A percentile compares a stretch with the other conserved stretches of the same genome.
phyloP scores from a whole-genome alignment of 2,113 vertebrate species.

The Cranoglanis bouderius region DNA sequence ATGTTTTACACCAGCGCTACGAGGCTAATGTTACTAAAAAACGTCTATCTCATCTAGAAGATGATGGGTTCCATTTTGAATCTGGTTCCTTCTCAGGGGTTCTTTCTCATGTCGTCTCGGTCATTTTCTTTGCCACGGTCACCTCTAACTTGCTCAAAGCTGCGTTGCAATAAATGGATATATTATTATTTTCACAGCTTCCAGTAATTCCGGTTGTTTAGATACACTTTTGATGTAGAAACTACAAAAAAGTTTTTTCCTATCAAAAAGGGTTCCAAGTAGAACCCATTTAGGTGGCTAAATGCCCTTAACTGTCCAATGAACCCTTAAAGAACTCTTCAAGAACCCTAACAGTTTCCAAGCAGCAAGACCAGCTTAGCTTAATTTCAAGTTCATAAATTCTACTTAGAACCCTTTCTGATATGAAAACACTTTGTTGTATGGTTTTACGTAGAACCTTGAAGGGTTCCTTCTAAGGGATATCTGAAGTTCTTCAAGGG shows the following conservation, averaged over 20 bases:
- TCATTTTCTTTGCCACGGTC: background rate
- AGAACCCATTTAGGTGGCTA: background rate
- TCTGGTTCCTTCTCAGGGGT: background rate
- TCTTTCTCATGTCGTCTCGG: background rate
- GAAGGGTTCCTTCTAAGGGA: background rate
- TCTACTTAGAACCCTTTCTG: background rate
- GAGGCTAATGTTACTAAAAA: background rate
- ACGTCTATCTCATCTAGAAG: background rate
- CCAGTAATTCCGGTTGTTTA: background rate
- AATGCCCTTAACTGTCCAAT: background rate
- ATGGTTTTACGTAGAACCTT: background rate
- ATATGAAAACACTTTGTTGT: background rate
- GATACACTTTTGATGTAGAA: background rate
- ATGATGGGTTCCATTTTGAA: background rate
- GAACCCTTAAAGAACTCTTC: background rate
- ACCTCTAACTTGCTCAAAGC: background rate
- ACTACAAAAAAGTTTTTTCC: background rate
- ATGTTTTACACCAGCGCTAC: background rate
- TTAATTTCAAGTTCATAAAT: background rate
- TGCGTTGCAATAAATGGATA: background rate
- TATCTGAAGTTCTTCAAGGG: background rate
- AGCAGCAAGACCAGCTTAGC: background rate
- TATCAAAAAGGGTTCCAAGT: background rate
- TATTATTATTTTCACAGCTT: background rate
- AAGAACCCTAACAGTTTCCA: background rate